Evolutionary conservation across 2,113 vertebrate genomes (phyloP), one percentile per base, ranked within the genome.

Genomic region (Etheostoma spectabile): DNA sequence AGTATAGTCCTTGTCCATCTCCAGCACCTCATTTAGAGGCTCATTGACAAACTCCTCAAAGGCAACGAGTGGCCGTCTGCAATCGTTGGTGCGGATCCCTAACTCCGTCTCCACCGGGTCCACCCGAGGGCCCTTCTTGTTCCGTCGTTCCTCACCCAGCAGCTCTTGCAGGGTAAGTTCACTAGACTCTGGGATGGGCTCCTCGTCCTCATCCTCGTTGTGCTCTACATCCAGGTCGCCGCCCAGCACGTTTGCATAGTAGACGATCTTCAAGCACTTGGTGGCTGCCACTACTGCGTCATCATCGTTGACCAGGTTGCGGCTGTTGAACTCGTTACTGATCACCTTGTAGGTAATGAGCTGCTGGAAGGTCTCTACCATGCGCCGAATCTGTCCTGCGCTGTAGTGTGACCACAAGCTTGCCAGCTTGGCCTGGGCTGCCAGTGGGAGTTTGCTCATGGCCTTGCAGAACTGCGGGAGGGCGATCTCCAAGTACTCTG

Each of bases 1-100:
- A 62, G 98, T 99, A 85, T 99, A 99, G 94, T 99, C 98, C 93
- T 99, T 99, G 95, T 99, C 98, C 98, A 99, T 99, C 93, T 99
- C 98, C 87, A 99, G 94, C 83, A 99, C 98, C 83, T 99, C 98
- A 66, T 99, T 99, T 74, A 99, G 96, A 81, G 98, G 98, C 93
- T 99, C 98, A 51, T 99, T 99, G 91, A 99, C 95, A 89, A 99
- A 99, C 90, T 99, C 98, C 92, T 99, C 97, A 70, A 99, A 99
- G 74, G 96, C 95, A 77, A 99, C 95, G 82, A 99, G 97, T 46
- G 98, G 98, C 90, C 96, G 96, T 51, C 98, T 95, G 91, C 98
- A 99, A 80, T 99, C 98, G 53, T 96, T 97, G 59, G 97, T 97
- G 91, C 98, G 98, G 82, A 99, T 96, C 74, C 97, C 97, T 75